Conservation (phyloP, 2,888 invertebrate genomes). For the Neria commutata region DNA sequence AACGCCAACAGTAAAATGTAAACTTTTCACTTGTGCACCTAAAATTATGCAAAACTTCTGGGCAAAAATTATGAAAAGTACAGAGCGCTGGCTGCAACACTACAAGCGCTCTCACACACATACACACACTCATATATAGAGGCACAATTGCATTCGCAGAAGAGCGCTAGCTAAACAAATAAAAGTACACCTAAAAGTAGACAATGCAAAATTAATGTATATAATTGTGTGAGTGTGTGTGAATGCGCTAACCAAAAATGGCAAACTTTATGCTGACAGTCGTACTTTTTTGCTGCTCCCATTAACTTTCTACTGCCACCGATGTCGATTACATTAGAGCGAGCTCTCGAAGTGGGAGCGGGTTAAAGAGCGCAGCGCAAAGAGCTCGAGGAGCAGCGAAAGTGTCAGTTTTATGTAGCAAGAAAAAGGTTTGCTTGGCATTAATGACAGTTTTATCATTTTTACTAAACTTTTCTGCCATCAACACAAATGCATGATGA, state of each 20-base stretch:
- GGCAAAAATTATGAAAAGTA: not conserved
- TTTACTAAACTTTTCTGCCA: conserved; percentile 13
- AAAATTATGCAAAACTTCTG: conserved; percentile 14
- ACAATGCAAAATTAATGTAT: conserved; percentile 7
- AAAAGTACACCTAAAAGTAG: conserved; percentile 18
- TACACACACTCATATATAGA: not conserved
- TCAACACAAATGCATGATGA: not conserved
- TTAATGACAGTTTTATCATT: conserved; percentile 11
- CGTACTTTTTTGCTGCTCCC: not conserved
- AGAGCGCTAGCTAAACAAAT: not conserved
- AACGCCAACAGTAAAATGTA: too few relatives aligned
- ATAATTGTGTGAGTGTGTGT: too few relatives aligned
- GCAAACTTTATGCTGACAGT: conserved; percentile 1
- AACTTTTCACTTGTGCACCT: too few relatives aligned
- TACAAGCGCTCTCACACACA: not conserved
- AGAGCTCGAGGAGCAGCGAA: too few relatives aligned
- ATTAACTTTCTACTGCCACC: too few relatives aligned
- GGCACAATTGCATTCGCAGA: not conserved
- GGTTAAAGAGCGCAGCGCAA: too few relatives aligned
- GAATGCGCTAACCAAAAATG: not conserved
- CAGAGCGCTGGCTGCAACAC: too few relatives aligned
- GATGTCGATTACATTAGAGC: too few relatives aligned
- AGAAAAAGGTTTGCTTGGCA: not conserved
- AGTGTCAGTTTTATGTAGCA: too few relatives aligned
- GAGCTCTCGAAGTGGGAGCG: too few relatives aligned